phyloP scores from a whole-genome alignment of 2,113 vertebrate species.

The Hoplias malabaricus region DNA sequence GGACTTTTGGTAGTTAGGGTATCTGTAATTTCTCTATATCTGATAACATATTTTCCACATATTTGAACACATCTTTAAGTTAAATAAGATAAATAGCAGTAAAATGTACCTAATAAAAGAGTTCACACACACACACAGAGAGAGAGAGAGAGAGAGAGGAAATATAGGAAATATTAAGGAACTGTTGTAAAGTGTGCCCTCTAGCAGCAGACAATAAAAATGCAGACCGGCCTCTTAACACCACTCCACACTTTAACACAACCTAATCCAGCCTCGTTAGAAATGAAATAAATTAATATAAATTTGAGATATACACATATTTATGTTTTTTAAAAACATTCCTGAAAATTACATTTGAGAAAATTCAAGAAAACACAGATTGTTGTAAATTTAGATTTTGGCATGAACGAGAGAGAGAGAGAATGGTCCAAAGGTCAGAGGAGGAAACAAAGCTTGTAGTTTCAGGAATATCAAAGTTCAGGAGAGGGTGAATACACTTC shows the following conservation, averaged over 20 bases:
- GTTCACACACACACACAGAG: background rate
- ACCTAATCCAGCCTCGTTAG: background rate
- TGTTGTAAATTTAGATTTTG: background rate
- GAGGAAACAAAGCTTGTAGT: background rate
- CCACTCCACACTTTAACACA: background rate
- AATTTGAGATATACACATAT: too few species aligned
- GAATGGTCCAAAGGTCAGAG: background rate
- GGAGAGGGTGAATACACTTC: background rate
- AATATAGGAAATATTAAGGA: background rate
- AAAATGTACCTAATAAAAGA: too few species aligned
- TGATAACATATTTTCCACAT: too few species aligned
- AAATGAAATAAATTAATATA: background rate
- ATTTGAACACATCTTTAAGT: too few species aligned
- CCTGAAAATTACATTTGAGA: background rate
- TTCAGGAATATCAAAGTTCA: background rate
- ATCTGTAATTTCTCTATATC: too few species aligned
- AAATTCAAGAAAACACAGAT: background rate
- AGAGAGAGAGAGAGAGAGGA: background rate
- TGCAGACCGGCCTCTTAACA: background rate
- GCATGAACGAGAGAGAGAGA: background rate
- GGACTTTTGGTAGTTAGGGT: too few species aligned
- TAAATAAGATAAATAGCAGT: too few species aligned
- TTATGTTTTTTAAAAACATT: too few species aligned
- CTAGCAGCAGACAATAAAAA: background rate
- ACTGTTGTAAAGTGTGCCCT: slow-evolving; percentile 1